Base-by-base conservation (phyloP, 1,140 invertebrate genomes). In the Drosophila kohkoa region DNA sequence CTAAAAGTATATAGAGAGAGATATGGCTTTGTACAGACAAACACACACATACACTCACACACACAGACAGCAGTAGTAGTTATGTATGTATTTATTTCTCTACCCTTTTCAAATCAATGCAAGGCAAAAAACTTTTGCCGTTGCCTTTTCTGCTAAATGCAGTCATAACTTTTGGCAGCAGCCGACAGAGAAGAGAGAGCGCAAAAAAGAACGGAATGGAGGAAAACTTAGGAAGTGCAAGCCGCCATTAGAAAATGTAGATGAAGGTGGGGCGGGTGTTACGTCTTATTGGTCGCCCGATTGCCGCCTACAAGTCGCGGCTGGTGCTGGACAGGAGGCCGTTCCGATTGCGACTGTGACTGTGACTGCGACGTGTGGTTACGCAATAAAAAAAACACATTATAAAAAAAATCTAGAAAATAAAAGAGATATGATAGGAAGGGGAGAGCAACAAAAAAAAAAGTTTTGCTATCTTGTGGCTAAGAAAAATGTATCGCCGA, bases 161-260 rank as follows among this genome's bases (percentile, higher is more conserved):
- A 88, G 85, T 89, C 85, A 88, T 88, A 88, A 88, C 86, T 88
- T 88, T 88, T 88, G 85, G 85, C 85, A 89, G 81, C 81, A 74
- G 62, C 68, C 60, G 60, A 60, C 38, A 75, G 20, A 51, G 10
- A 15, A 7, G 28, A 48, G 32, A 55, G 20, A 62, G 46, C 5
- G 48, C 20, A 46, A 35, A 3, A 32, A 43, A 43, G 41, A 43
- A 41, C 5, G 51, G 13, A 52, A 52, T 8, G 32, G 35, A 54
- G 52, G 32, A 63, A 51, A 87, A 88, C 79, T 87, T 87, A 80
- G 83, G 70, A 86, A 86, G 75, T 88, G 82, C 82, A 89, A 80
- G 77, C 81, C 81, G 85, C 78, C 75, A 88, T 88, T 88, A 88
- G 85, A 88, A 79, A 87, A 86, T 79, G 62, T 67, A 5, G 51